A percentile compares a stretch with the other conserved stretches of the same genome.
Evolutionary conservation across 2,888 invertebrate species (phyloP).

Genomic region (Torymus tubicola): DNA sequence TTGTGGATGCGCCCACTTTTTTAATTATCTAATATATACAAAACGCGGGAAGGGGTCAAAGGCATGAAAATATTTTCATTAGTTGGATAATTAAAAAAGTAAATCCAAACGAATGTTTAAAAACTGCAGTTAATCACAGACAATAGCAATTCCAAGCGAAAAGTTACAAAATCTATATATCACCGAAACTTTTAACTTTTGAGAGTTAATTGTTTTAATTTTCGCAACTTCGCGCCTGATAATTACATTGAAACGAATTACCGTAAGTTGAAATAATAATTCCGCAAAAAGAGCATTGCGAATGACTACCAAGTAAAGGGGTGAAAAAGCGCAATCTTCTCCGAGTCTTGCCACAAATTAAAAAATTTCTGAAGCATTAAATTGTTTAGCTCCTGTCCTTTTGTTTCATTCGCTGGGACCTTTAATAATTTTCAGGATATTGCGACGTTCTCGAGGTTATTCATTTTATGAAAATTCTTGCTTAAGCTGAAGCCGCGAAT

Average conservation of each 20-base stretch:
- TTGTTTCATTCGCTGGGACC: background rate
- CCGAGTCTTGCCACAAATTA: no score
- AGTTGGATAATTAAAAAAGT: background rate
- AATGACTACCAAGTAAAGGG: background rate
- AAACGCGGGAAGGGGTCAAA: background rate
- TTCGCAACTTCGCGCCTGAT: background rate
- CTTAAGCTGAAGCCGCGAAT: no score
- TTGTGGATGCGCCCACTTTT: no score
- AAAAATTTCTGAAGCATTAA: slow-evolving; percentile 1
- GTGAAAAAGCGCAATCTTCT: no score
- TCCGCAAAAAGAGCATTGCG: background rate
- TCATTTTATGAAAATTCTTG: no score
- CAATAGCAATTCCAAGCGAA: background rate
- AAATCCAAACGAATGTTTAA: slow-evolving; percentile 17
- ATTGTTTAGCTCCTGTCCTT: background rate
- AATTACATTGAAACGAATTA: background rate
- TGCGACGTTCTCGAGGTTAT: no score
- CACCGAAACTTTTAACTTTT: slow-evolving; percentile 16
- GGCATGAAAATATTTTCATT: background rate
- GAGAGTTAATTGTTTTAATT: slow-evolving; percentile 25
- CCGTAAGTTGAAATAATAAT: background rate
- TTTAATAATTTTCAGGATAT: slow-evolving; percentile 17
- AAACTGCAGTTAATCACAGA: background rate
- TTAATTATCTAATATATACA: no score
- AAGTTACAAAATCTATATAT: slow-evolving; percentile 33